Percentiles rank a stretch among this genome's conserved stretches.
These are phyloP conservation scores for Syrphus vitripennis DNA, from an alignment of 2,888 invertebrate genomes.

Conservation along the genomic window DNA sequence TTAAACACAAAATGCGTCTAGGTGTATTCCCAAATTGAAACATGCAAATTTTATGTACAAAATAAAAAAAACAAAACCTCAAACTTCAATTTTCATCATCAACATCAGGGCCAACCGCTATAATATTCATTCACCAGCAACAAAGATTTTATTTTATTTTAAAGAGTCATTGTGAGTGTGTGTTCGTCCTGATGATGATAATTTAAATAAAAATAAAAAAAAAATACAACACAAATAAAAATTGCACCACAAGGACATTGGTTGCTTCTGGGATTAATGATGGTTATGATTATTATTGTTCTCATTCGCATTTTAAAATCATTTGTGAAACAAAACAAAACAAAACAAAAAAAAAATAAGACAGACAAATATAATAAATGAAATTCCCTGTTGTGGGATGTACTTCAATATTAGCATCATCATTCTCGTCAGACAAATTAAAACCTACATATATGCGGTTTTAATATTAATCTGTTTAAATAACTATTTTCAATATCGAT, in stretches of 20 bases:
- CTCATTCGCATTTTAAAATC: background rate
- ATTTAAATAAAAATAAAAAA: background rate
- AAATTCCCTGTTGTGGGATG: background rate
- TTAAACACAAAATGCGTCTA: too few relatives aligned
- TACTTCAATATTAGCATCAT: background rate
- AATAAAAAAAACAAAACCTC: constrained; percentile 1
- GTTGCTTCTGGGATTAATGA: constrained; percentile 18
- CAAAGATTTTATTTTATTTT: background rate
- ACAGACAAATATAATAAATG: too few relatives aligned
- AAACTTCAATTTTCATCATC: background rate
- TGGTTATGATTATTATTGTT: background rate
- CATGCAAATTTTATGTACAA: constrained; percentile 52
- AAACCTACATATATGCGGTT: background rate
- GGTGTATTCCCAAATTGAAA: constrained; percentile 5
- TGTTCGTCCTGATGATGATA: background rate
- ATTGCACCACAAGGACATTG: constrained; percentile 22
- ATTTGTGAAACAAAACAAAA: background rate
- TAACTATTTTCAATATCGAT: background rate
- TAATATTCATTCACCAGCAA: background rate
- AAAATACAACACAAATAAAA: constrained; percentile 8
- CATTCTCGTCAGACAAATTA: background rate
- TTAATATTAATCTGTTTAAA: too few relatives aligned
- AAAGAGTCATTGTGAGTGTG: background rate
- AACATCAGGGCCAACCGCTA: background rate
- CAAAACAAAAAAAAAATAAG: background rate